Conservation (phyloP, 2,113 vertebrate genomes). For the Laticauda laticaudata region DNA sequence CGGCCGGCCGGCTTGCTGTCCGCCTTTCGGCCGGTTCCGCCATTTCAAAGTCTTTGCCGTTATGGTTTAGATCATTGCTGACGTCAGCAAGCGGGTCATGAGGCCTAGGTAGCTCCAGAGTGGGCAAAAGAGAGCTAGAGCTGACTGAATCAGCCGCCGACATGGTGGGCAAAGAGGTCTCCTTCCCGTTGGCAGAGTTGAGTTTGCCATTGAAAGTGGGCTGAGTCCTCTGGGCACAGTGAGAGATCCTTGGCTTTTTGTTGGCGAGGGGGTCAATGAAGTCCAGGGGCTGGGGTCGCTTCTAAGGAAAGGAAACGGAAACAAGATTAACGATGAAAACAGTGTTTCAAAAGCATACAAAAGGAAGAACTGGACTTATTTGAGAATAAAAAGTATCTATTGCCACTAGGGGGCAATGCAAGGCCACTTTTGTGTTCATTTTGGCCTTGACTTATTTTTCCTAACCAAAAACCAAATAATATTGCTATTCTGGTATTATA, state of each 20-base stretch:
- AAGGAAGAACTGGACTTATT: background rate
- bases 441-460: background rate
- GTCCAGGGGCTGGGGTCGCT: constrained; percentile 81
- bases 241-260: constrained; percentile 94
- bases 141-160: constrained; percentile 45
- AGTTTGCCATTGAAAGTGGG: constrained; percentile 84
- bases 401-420: background rate
- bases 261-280: constrained; percentile 88
- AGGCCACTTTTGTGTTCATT: background rate
- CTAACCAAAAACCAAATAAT: background rate
- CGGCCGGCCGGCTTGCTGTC: constrained; percentile 65
- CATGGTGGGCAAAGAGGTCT: constrained; percentile 43
- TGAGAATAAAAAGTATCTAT: background rate
- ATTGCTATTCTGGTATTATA: background rate
- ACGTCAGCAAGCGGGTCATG: constrained; percentile 86
- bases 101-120: constrained; percentile 78
- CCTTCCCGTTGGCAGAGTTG: constrained; percentile 75
- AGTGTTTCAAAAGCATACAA: background rate
- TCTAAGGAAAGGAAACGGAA: constrained; percentile 67
- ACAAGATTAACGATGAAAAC: background rate
- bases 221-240: constrained; percentile 79
- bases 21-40: constrained; percentile 68
- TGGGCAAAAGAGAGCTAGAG: constrained; percentile 68
- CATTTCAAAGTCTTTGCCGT: constrained; percentile 82
- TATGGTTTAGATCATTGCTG: constrained; percentile 87